Percentiles rank a stretch among this genome's conserved stretches.
Conservation (phyloP, 2,797 vertebrate genomes). For the Petrocephalus schoutedeni region DNA sequence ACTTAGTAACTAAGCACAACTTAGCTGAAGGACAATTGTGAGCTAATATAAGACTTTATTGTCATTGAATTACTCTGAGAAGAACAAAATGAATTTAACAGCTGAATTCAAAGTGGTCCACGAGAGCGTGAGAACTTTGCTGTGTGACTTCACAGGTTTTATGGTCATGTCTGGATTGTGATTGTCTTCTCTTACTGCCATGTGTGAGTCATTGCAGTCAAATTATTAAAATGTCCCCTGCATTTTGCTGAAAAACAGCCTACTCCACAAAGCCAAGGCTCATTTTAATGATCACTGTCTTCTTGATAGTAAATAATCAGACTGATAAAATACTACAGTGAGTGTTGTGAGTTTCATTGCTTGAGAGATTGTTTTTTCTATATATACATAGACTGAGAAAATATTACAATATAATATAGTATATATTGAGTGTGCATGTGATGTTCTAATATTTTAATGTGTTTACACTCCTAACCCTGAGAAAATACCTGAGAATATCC, state of each 20-base stretch:
- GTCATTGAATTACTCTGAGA: not conserved
- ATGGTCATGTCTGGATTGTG: not conserved
- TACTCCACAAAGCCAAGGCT: not conserved
- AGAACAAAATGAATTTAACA: not conserved
- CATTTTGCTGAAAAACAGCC: not conserved
- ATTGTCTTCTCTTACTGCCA: not conserved
- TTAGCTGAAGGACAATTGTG: not conserved
- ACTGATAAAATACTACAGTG: not conserved
- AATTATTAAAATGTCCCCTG: not conserved
- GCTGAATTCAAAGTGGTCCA: not conserved
- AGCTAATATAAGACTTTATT: not conserved
- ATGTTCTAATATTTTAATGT: not conserved
- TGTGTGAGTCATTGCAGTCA: not conserved
- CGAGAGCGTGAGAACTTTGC: not conserved
- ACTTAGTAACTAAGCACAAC: not conserved
- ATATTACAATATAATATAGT: too few relatives aligned
- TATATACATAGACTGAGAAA: not conserved
- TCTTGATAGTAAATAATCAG: not conserved
- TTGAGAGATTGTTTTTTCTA: not conserved
- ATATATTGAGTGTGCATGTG: not conserved
- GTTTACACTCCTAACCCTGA: not conserved
- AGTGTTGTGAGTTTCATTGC: not conserved
- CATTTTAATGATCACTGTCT: not conserved
- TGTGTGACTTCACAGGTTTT: not conserved
- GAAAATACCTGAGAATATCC: not conserved